Evolutionary conservation across 2,888 invertebrate species (phyloP).

Genomic region (Mamestra brassicae): DNA sequence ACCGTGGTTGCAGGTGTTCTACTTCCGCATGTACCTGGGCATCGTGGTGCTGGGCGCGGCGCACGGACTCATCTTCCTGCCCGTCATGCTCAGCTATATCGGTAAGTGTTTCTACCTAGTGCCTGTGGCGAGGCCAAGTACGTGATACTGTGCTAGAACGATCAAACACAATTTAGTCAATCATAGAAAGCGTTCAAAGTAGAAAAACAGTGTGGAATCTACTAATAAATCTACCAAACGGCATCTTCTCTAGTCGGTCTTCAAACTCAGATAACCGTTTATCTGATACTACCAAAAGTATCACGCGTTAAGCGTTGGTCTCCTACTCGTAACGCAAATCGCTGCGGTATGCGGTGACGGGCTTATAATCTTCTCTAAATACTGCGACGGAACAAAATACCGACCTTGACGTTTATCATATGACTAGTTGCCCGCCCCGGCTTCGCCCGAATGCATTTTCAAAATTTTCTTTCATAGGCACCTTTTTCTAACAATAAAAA

Average conservation of each 20-base stretch:
- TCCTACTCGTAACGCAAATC: neutral
- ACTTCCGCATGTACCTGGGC: constrained; percentile 99
- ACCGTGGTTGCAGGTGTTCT: constrained; percentile 93
- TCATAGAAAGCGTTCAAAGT: no score
- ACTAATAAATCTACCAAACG: no score
- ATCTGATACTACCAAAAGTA: neutral
- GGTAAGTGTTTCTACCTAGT: constrained; percentile 92
- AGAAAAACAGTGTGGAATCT: no score
- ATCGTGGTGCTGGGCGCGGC: constrained; percentile 99
- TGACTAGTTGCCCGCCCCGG: neutral
- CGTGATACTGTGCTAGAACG: constrained; percentile 3
- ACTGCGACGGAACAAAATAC: neutral
- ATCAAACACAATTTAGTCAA: neutral
- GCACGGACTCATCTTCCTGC: constrained; percentile 99
- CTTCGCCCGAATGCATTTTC: no score
- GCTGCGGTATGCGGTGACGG: neutral
- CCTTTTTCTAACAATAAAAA: no score
- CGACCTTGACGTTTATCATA: neutral
- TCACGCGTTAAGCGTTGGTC: constrained; percentile 5
- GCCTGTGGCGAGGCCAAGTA: constrained; percentile 19
- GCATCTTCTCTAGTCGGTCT: no score
- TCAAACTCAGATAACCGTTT: no score
- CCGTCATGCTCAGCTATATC: constrained; percentile 98
- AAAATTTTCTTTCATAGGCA: no score
- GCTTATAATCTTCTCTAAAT: neutral